These are phyloP conservation scores for Pseudolycoriella hygida DNA, from an alignment of 2,888 invertebrate species.

Conservation along the genomic window DNA sequence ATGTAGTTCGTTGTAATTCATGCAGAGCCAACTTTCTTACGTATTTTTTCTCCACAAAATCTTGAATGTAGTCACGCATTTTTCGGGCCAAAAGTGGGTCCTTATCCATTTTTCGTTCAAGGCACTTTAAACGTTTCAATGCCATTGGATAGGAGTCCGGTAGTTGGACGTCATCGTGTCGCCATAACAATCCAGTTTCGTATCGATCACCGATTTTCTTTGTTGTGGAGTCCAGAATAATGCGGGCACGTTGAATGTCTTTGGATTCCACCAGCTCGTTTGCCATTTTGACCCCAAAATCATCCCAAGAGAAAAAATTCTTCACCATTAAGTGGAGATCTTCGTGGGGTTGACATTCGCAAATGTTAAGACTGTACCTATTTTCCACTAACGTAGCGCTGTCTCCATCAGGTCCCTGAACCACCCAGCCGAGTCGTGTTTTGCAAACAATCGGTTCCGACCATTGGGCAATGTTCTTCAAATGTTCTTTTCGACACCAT, in stretches of 20 bases:
- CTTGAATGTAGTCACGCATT: slow-evolving; percentile 5
- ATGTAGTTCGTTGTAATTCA: background rate
- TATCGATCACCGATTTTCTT: background rate
- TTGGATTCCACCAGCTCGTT: background rate
- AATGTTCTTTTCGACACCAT: slow-evolving; percentile 3
- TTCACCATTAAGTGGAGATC: background rate
- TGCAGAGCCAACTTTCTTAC: slow-evolving; percentile 8
- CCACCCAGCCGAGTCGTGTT: slow-evolving; percentile 11
- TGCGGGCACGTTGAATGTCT: background rate
- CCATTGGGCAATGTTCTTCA: slow-evolving; percentile 6
- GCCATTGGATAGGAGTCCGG: background rate
- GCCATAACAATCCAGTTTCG: background rate
- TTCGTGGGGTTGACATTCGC: background rate
- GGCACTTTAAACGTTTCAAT: background rate
- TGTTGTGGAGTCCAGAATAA: background rate
- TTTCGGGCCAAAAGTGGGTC: slow-evolving; percentile 8
- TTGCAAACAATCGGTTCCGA: slow-evolving; percentile 10
- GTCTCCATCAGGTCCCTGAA: slow-evolving; percentile 6
- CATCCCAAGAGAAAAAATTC: background rate
- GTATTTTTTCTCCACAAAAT: slow-evolving; percentile 7
- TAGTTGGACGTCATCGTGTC: background rate
- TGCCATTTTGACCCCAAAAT: background rate
- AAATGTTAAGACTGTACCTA: background rate
- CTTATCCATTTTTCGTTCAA: slow-evolving; percentile 8
- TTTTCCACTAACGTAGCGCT: background rate